Conservation (phyloP, 37 sponge, comb jelly and placozoan species). For the Spongilla lacustris region DNA sequence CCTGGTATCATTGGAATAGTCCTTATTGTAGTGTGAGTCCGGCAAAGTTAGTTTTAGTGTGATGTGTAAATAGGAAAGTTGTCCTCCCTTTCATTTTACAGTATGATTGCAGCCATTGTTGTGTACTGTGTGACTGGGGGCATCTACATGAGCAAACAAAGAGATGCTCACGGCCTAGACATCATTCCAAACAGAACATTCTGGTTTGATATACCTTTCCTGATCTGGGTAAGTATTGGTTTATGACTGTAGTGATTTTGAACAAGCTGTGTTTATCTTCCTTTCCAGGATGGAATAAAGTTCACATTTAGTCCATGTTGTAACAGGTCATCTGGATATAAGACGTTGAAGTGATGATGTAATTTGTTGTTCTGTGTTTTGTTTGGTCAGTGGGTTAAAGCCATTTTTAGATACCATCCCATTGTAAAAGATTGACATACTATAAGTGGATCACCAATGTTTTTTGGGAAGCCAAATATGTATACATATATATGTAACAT, state of each 20-base stretch:
- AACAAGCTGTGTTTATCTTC: neutral
- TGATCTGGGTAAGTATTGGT: constrained; percentile 17
- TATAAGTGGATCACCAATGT: too few relatives aligned
- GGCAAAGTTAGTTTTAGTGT: too few relatives aligned
- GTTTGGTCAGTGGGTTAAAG: too few relatives aligned
- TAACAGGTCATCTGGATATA: too few relatives aligned
- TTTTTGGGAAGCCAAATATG: too few relatives aligned
- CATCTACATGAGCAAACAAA: constrained; percentile 9
- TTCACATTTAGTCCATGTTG: constrained; percentile 25
- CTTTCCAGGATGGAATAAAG: constrained; percentile 22
- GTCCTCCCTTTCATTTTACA: neutral
- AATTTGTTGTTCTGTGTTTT: too few relatives aligned
- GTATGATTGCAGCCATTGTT: constrained; percentile 7
- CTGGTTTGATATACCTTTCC: constrained; percentile 12
- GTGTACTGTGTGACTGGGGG: constrained; percentile 25
- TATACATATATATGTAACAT: too few relatives aligned
- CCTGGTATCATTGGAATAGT: constrained; percentile 14
- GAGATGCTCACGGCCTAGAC: constrained; percentile 5
- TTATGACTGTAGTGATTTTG: neutral
- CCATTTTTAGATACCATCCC: too few relatives aligned
- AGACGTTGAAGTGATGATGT: too few relatives aligned
- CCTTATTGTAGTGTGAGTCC: constrained; percentile 3
- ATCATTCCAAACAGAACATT: constrained; percentile 32
- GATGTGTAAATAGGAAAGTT: too few relatives aligned
- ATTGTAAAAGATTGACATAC: too few relatives aligned